Evolutionary conservation across 2,797 vertebrate genomes (phyloP).

Genomic region (Delichon dasypus): DNA sequence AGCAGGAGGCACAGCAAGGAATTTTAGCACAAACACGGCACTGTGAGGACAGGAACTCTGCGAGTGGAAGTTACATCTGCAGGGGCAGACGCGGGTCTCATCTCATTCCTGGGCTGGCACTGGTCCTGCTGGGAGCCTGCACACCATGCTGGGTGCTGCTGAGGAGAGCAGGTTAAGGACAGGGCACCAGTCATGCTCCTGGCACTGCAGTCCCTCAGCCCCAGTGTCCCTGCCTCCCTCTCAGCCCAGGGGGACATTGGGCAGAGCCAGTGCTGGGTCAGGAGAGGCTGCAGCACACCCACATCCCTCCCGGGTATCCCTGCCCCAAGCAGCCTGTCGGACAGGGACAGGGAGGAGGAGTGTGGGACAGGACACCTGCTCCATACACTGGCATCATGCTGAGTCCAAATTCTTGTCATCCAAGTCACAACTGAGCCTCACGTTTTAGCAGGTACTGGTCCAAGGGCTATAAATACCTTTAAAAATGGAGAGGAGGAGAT

Average conservation of each 20-base stretch:
- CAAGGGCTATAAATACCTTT: background rate
- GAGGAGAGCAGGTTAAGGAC: background rate
- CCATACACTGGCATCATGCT: rapidly evolving
- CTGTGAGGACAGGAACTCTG: background rate
- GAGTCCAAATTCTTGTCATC: background rate
- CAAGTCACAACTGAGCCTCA: background rate
- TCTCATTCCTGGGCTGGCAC: background rate
- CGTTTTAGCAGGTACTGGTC: background rate
- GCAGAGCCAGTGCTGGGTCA: background rate
- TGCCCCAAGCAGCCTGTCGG: background rate
- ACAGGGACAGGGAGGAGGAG: rapidly evolving
- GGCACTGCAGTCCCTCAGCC: background rate
- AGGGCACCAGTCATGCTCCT: background rate
- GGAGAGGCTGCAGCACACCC: background rate
- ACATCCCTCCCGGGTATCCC: rapidly evolving
- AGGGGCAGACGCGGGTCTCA: rapidly evolving
- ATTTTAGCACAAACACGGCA: rapidly evolving
- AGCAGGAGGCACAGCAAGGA: background rate
- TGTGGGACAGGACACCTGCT: background rate
- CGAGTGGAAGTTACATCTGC: background rate
- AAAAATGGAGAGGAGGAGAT: background rate
- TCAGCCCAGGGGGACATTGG: background rate
- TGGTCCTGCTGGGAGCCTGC: background rate
- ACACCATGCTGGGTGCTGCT: background rate
- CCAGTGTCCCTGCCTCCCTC: background rate